Percentiles rank a stretch among this genome's conserved stretches.
Conservation (phyloP, 2,113 vertebrate species). For the Corythornis madagascariensis region DNA sequence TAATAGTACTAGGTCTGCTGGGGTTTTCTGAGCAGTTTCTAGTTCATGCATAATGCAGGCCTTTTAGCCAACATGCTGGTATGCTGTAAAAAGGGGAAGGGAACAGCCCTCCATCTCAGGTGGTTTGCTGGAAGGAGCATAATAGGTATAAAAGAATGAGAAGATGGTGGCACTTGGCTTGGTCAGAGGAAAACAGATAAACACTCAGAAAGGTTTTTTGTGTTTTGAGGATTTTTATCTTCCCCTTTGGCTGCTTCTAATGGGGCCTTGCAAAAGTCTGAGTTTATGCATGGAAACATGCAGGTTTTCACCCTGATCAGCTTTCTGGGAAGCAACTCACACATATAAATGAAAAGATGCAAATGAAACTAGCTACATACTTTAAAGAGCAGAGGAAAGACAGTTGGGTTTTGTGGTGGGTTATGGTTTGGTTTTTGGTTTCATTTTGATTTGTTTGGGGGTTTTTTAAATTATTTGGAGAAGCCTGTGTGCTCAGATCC, state of each 20-base stretch:
- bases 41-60: conserved; percentile 40
- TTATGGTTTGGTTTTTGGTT: background rate
- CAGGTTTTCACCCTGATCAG: background rate
- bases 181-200: background rate
- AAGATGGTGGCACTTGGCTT: background rate
- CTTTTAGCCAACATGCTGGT: conserved; percentile 24
- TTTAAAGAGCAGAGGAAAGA: background rate
- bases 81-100: background rate
- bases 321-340: background rate
- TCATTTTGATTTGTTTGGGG: background rate
- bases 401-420: rapidly evolving
- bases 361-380: background rate
- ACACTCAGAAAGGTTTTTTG: background rate
- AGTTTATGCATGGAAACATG: background rate
- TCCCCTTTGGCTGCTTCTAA: background rate
- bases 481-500: background rate
- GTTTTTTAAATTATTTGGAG: background rate
- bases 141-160: background rate
- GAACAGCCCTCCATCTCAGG: background rate
- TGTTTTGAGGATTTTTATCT: background rate
- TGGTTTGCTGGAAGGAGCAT: background rate
- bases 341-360: background rate
- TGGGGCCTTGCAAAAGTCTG: background rate
- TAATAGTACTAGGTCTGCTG: conserved; percentile 50
- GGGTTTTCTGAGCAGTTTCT: conserved; percentile 52